Evolutionary conservation across 1,140 invertebrate species (phyloP).

Genomic region (Camponotus vicinus): DNA sequence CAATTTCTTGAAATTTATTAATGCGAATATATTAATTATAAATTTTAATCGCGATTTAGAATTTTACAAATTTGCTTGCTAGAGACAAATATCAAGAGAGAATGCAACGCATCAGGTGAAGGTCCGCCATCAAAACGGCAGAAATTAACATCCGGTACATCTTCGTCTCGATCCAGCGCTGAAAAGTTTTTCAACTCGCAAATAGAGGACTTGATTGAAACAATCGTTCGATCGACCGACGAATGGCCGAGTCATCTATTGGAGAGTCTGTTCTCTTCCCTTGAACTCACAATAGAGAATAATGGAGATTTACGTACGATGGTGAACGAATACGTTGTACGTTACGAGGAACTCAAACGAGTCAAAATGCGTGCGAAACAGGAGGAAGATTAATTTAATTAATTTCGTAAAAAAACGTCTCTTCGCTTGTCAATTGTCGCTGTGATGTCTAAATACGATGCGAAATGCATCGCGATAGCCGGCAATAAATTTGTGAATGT

Average conservation of each 20-base stretch:
- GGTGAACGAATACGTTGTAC: slow-evolving; percentile 73
- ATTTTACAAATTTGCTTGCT: background rate
- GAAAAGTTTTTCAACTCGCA: slow-evolving; percentile 72
- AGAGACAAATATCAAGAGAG: slow-evolving; percentile 72
- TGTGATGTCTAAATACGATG: slow-evolving; percentile 10
- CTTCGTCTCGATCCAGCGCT: slow-evolving; percentile 37
- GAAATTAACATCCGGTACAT: slow-evolving; percentile 36
- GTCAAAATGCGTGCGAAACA: slow-evolving; percentile 47
- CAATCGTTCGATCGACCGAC: slow-evolving; percentile 72
- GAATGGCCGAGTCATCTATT: slow-evolving; percentile 76
- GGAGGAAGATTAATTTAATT: slow-evolving; percentile 45
- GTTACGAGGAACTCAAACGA: slow-evolving; percentile 66
- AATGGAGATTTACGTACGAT: slow-evolving; percentile 66
- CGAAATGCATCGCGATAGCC: background rate
- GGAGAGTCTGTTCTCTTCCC: slow-evolving; percentile 74
- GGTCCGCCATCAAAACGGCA: slow-evolving; percentile 71
- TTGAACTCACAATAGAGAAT: slow-evolving; percentile 74
- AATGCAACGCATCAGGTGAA: slow-evolving; percentile 73
- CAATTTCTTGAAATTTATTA: background rate
- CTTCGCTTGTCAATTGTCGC: slow-evolving; percentile 12
- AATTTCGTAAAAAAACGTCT: background rate
- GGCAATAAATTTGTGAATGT: background rate
- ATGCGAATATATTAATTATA: slow-evolving; percentile 1
- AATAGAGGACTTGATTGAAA: slow-evolving; percentile 75
- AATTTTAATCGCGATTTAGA: background rate